These are phyloP conservation scores for Rhipidura dahli DNA, from an alignment of 2,113 vertebrate genomes.

Conservation along the genomic window DNA sequence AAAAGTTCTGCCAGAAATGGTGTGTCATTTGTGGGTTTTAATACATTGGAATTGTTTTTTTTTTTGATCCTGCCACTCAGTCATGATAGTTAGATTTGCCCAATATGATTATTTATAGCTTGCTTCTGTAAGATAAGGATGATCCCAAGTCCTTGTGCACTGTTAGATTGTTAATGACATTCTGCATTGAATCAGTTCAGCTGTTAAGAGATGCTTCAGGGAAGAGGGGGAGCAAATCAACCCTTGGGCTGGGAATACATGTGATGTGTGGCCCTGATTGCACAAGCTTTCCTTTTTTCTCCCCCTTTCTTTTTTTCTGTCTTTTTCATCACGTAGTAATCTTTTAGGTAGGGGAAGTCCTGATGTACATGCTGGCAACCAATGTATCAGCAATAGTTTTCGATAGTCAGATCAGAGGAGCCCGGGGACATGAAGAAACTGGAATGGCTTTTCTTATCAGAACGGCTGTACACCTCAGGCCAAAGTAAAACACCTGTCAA, in stretches of 20 bases:
- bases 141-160: background rate
- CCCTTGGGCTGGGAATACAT: background rate
- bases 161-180: background rate
- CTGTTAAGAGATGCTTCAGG: slow-evolving; percentile 13
- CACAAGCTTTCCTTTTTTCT: background rate
- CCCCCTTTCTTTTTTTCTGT: background rate
- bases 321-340: background rate
- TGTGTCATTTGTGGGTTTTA: background rate
- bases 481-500: background rate
- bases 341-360: background rate
- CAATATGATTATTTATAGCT: slow-evolving; percentile 18
- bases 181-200: background rate
- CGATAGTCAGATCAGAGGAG: background rate
- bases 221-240: background rate
- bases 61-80: background rate
- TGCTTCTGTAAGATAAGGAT: background rate
- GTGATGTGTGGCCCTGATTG: background rate
- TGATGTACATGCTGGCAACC: background rate
- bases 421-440: background rate
- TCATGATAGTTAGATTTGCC: background rate
- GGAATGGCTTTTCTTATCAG: background rate
- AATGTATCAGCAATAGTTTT: background rate
- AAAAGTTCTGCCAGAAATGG: background rate
- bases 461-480: background rate
- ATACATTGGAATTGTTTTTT: background rate